Base-by-base conservation (phyloP, 2,888 invertebrate species). In the Andrena minutula region DNA sequence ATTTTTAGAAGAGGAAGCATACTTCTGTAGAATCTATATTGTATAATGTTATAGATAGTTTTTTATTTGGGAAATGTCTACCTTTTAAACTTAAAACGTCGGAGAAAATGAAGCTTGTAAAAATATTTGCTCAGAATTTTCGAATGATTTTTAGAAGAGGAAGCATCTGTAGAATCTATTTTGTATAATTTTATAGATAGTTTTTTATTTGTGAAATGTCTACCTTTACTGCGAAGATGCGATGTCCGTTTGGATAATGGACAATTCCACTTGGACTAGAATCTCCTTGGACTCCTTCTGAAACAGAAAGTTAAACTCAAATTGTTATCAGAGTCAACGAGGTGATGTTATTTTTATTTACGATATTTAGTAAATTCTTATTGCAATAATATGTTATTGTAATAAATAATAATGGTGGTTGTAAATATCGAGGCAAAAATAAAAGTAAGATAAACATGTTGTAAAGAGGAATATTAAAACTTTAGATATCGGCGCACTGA, bases 211-310 rank as follows among this genome's bases (percentile, higher is more conserved):
- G 51, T 28, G 23, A 53, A 56, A 12, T 64, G 35, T 32, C 75
- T 89, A 92, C 92, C 91, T 86, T 84, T 71, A 87, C 78, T 30
- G 86, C 83, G 32, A 87, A 82, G 23, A 86, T 80, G 47, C 86
- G 88, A 72, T 88, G 89, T n/a, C 85, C 79, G 65, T 87, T 91
- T 32, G 88, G 75, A 71, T 87, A 88, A 88, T 84, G 92, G 83
- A 85, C 88, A 78, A 82, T 83, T 66, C 90, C 90, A 61, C 85
- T 90, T 32, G 90, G 88, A 65, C 86, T 88, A 60, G 90, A 84
- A 68, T 89, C 90, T 28, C 83, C 79, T 85, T 91, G 91, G 32
- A 85, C 89, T 76, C 88, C 91, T 85, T 91, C 85, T 91, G 90
- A 64, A 91, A 80, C 63, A 63, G 16, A 1, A 63, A 78, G 61